These are phyloP conservation scores for Neoarius graeffei DNA, from an alignment of 2,113 vertebrate species.

Conservation along the genomic window DNA sequence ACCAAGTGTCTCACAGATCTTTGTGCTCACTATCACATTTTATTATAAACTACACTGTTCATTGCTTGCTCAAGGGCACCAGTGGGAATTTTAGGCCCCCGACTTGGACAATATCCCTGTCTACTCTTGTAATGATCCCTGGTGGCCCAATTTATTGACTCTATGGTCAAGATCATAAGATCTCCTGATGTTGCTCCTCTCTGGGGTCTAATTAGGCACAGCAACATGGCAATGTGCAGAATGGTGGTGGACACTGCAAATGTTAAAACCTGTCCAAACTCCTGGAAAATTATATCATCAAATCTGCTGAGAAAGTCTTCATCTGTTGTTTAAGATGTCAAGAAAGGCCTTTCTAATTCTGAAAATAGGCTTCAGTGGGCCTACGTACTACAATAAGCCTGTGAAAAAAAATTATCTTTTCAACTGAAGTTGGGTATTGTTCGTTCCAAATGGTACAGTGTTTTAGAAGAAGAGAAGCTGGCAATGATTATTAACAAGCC, in stretches of 20 bases:
- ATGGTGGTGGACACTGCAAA: neutral
- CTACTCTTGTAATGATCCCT: neutral
- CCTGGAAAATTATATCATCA: neutral
- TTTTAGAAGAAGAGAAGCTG: neutral
- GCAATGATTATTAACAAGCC: slow-evolving; percentile 20
- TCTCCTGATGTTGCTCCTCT: slow-evolving; percentile 3
- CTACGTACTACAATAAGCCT: neutral
- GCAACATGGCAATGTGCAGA: neutral
- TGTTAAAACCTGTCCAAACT: neutral
- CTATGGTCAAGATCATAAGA: neutral
- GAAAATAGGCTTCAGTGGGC: neutral
- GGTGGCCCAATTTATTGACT: neutral
- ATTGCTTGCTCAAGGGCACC: neutral
- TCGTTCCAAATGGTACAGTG: neutral
- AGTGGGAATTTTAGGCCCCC: neutral
- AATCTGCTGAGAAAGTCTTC: neutral
- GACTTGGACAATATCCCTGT: neutral
- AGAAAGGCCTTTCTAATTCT: neutral
- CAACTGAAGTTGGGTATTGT: neutral
- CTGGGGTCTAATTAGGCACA: slow-evolving; percentile 17
- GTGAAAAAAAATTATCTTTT: neutral
- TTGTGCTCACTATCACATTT: neutral
- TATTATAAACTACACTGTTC: neutral
- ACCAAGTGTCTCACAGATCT: neutral
- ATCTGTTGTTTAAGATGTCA: neutral